Evolutionary conservation across 2,888 invertebrate species (phyloP).

Genomic region (Deroplatys truncata): DNA sequence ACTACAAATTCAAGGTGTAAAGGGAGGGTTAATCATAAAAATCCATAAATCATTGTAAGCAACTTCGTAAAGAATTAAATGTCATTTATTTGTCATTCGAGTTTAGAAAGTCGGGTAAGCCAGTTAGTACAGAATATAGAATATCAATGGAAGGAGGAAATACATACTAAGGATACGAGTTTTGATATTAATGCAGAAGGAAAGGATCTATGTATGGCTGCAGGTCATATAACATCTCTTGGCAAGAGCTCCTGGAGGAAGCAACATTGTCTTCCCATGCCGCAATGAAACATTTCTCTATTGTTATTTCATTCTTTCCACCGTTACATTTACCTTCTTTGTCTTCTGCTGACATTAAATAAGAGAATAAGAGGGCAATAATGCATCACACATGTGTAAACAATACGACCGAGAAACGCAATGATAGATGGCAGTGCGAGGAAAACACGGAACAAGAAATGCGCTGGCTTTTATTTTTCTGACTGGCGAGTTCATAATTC

Average conservation of each 20-base stretch:
- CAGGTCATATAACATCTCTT: background rate
- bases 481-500: background rate
- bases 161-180: no score
- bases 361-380: background rate
- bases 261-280: background rate
- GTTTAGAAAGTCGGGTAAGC: no score
- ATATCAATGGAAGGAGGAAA: no score
- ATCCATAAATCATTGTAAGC: no score
- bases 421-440: background rate
- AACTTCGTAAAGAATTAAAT: no score
- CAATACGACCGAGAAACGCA: background rate
- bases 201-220: background rate
- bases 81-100: no score
- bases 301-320: background rate
- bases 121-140: no score
- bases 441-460: background rate
- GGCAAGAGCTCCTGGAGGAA: background rate
- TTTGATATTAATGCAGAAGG: background rate
- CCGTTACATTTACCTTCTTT: background rate
- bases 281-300: background rate
- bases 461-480: background rate
- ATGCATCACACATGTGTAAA: background rate
- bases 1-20: no score
- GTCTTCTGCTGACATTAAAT: background rate
- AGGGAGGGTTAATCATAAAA: no score